phyloP scores from a whole-genome alignment of 2,888 invertebrate species.

The Thumatha senex region DNA sequence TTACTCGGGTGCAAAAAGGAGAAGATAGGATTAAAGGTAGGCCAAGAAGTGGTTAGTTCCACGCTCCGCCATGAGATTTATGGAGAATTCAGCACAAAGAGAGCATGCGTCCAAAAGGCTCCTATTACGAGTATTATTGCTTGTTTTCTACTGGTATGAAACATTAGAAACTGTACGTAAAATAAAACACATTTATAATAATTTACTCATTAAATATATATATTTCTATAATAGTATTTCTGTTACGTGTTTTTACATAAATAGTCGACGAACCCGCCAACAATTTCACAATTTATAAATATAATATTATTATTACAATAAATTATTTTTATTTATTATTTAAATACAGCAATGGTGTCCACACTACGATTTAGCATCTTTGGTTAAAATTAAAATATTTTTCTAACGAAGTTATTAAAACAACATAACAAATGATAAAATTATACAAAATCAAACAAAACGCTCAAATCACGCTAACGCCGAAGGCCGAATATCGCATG shows the following conservation, averaged over 20 bases:
- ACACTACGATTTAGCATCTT: conserved; percentile 57
- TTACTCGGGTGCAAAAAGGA: too few relatives aligned
- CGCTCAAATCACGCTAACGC: conserved; percentile 40
- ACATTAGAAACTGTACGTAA: background rate
- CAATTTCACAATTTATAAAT: conserved; percentile 39
- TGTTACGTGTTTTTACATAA: conserved; percentile 68
- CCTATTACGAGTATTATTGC: too few relatives aligned
- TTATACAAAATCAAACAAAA: conserved; percentile 54
- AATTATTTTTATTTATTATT: conserved; percentile 47
- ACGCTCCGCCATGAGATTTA: too few relatives aligned
- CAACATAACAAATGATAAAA: conserved; percentile 58
- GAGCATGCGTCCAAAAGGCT: too few relatives aligned
- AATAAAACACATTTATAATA: conserved; percentile 45
- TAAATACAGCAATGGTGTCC: conserved; percentile 50
- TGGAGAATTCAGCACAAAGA: too few relatives aligned
- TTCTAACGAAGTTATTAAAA: conserved; percentile 48
- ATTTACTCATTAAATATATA: conserved; percentile 76
- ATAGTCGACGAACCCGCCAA: conserved; percentile 25
- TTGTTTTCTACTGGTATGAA: too few relatives aligned
- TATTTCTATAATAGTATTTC: conserved; percentile 72
- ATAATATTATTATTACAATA: conserved; percentile 50
- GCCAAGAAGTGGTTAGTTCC: too few relatives aligned
- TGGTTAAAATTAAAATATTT: conserved; percentile 68
- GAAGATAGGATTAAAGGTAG: too few relatives aligned
- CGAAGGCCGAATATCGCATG: conserved; percentile 21